Evolutionary conservation across 2,113 vertebrate species (phyloP).

Genomic region (Lepidothrix coronata): DNA sequence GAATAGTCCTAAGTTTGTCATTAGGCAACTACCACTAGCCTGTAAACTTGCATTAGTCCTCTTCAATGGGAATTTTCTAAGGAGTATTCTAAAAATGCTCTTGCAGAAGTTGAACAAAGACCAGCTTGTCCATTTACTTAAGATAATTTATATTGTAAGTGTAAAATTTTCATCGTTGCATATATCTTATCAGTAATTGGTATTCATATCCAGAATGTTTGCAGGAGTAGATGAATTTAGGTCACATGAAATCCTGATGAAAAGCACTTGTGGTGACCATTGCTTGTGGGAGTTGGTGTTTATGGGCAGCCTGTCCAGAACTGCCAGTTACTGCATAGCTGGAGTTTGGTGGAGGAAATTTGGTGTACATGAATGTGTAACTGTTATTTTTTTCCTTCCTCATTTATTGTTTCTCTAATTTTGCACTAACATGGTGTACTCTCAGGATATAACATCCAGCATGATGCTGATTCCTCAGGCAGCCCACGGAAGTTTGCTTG

Average conservation of each 20-base stretch:
- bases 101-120: neutral
- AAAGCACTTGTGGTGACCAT: rapidly evolving
- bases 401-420: neutral
- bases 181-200: neutral
- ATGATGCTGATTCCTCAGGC: neutral
- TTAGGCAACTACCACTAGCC: neutral
- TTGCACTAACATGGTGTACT: neutral
- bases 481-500: neutral
- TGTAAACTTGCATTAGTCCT: neutral
- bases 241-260: neutral
- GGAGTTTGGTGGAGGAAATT: neutral
- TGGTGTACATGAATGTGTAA: neutral
- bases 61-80: neutral
- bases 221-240: neutral
- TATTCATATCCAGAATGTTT: neutral
- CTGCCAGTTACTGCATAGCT: neutral
- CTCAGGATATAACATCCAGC: neutral
- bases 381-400: neutral
- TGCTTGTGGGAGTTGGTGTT: neutral
- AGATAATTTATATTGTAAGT: neutral
- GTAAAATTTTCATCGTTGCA: neutral
- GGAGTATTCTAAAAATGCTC: neutral
- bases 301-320: neutral
- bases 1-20: neutral
- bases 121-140: neutral